Evolutionary conservation across 2,888 invertebrate species (phyloP).

Genomic region (Hydriomena furcata): DNA sequence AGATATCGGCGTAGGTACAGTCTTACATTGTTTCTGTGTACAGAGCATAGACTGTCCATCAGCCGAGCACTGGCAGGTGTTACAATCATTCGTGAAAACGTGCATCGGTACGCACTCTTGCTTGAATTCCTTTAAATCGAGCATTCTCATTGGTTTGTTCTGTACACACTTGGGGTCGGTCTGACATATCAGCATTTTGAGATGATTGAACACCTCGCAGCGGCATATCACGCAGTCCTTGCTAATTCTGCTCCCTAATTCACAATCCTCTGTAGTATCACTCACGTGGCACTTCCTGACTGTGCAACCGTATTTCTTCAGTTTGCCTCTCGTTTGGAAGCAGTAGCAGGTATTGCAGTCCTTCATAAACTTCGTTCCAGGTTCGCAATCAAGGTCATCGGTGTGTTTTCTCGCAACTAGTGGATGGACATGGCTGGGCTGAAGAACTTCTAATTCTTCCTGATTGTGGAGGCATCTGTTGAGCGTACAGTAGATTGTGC

Average conservation of each 20-base stretch:
- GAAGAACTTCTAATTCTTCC: slow-evolving; percentile 16
- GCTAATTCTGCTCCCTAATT: slow-evolving; percentile 49
- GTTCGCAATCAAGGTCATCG: slow-evolving; percentile 49
- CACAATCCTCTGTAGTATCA: slow-evolving; percentile 39
- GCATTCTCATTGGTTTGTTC: background rate
- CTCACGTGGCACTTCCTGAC: slow-evolving; percentile 45
- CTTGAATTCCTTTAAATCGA: background rate
- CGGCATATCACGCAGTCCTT: slow-evolving; percentile 57
- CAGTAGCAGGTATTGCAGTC: slow-evolving; percentile 68
- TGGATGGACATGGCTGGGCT: slow-evolving; percentile 10
- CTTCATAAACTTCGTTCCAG: slow-evolving; percentile 52
- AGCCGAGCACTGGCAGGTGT: slow-evolving; percentile 57
- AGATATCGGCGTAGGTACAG: slow-evolving; percentile 31
- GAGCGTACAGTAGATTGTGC: slow-evolving; percentile 67
- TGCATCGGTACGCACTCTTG: slow-evolving; percentile 60
- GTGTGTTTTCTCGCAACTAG: slow-evolving; percentile 29
- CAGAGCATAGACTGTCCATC: slow-evolving; percentile 59
- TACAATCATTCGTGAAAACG: slow-evolving; percentile 56
- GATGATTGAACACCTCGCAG: slow-evolving; percentile 41
- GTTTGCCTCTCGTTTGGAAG: slow-evolving; percentile 40
- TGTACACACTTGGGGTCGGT: slow-evolving; percentile 32
- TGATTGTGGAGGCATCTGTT: slow-evolving; percentile 53
- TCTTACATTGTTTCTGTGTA: slow-evolving; percentile 37
- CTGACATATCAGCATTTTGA: slow-evolving; percentile 51
- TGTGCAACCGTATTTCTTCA: slow-evolving; percentile 70